phyloP scores from a whole-genome alignment of 2,797 vertebrate species.

The Hyperoplus lanceolatus region DNA sequence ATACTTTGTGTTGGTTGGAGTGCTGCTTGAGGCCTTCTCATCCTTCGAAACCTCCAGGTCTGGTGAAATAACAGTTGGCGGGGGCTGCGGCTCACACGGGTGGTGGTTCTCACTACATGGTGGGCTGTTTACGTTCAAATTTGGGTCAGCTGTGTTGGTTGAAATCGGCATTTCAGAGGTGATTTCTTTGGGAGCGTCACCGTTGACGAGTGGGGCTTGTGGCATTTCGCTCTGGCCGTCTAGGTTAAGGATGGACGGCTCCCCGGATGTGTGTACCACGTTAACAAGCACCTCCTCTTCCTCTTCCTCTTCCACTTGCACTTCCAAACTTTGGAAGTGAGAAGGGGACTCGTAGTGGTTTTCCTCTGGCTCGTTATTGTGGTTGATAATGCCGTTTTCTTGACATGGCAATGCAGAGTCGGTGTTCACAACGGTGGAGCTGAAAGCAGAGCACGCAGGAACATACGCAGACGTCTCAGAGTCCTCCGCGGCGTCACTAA shows the following conservation, averaged over 20 bases:
- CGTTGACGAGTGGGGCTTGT: constrained; percentile 39
- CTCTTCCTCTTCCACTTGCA: not conserved
- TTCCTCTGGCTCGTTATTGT: constrained; percentile 73
- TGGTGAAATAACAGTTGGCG: not conserved
- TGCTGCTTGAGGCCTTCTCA: not conserved
- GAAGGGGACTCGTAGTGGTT: constrained; percentile 74
- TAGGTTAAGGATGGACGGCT: constrained; percentile 71
- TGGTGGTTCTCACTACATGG: constrained; percentile 11
- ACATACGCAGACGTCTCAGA: not conserved
- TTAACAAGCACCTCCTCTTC: constrained; percentile 46
- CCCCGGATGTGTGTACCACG: constrained; percentile 50
- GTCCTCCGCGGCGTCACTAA: constrained; percentile 48
- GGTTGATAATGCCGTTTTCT: constrained; percentile 48
- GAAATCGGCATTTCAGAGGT: not conserved
- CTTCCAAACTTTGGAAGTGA: constrained; percentile 33
- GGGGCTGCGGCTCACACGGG: constrained; percentile 18
- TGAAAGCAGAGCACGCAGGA: constrained; percentile 4
- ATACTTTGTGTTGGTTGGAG: constrained; percentile 52
- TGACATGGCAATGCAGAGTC: constrained; percentile 22
- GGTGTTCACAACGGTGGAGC: not conserved
- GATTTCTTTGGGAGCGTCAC: constrained; percentile 45
- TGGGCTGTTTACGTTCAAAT: not conserved
- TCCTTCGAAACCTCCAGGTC: constrained; percentile 29
- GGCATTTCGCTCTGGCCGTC: constrained; percentile 54
- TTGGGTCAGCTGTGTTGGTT: not conserved